phyloP scores from a whole-genome alignment of 2,888 invertebrate genomes.

The Bhutanitis thaidina region DNA sequence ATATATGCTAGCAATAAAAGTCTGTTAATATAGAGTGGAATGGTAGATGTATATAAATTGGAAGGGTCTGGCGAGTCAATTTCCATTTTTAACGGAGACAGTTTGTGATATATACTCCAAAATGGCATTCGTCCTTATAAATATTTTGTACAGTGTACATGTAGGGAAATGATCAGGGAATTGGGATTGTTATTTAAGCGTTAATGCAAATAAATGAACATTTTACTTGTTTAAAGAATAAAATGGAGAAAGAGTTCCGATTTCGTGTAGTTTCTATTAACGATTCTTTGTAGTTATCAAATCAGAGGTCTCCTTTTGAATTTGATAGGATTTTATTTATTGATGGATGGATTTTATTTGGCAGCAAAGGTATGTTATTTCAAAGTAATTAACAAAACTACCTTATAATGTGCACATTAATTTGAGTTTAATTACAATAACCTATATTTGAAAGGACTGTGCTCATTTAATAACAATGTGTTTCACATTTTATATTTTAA shows the following conservation, averaged over 20 bases:
- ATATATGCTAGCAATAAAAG: not conserved
- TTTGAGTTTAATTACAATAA: not conserved
- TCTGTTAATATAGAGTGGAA: not conserved
- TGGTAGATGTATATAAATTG: not conserved
- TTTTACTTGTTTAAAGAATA: not conserved
- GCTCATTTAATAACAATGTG: not conserved
- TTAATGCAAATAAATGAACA: too few species aligned
- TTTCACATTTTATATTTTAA: not conserved
- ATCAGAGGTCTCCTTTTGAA: too few species aligned
- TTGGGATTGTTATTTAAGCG: too few species aligned
- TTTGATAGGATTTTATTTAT: too few species aligned
- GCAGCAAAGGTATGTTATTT: too few species aligned
- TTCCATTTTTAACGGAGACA: not conserved
- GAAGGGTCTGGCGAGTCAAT: conserved; percentile 2
- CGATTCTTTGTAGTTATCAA: too few species aligned
- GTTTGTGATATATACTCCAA: conserved; percentile 18
- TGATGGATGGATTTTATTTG: too few species aligned
- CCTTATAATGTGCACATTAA: not conserved
- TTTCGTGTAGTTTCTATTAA: too few species aligned
- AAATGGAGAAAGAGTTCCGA: not conserved
- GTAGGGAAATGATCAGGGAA: not conserved
- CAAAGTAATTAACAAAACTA: too few species aligned
- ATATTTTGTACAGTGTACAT: conserved; percentile 16
- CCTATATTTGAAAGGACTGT: conserved; percentile 5
- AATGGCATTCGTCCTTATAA: conserved; percentile 17